A percentile compares a stretch with the other conserved stretches of the same genome.
Conservation (phyloP, 1,140 invertebrate genomes). For the Potamilus streckersoni region DNA sequence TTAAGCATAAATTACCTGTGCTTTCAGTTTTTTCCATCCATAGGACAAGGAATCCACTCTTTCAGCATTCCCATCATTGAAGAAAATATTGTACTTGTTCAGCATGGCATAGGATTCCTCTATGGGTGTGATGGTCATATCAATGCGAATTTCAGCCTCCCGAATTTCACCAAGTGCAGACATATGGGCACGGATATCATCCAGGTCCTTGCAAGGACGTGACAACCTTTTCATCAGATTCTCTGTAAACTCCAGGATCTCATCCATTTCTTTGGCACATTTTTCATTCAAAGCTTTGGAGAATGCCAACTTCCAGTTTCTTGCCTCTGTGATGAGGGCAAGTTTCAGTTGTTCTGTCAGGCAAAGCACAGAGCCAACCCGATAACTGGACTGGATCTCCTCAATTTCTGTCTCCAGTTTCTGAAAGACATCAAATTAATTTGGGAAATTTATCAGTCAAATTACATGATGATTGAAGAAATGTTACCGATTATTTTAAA, state of each 20-base stretch:
- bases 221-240: conserved; percentile 64
- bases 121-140: conserved; percentile 91
- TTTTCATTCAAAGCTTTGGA: conserved; percentile 93
- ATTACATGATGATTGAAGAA: background rate
- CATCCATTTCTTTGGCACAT: conserved; percentile 92
- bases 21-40: conserved; percentile 85
- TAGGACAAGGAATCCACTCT: conserved; percentile 91
- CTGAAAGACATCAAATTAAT: conserved; percentile 39
- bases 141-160: conserved; percentile 95
- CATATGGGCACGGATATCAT: conserved; percentile 94
- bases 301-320: conserved; percentile 85
- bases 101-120: conserved; percentile 96
- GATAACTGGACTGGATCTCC: conserved; percentile 60
- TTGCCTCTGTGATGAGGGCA: conserved; percentile 86
- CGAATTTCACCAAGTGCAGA: conserved; percentile 91
- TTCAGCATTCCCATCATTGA: conserved; percentile 91
- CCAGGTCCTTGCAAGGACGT: conserved; percentile 89
- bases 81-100: conserved; percentile 86
- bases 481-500: too few relatives aligned
- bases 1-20: conserved; percentile 61
- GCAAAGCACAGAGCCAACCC: conserved; percentile 66
- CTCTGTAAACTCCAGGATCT: conserved; percentile 65
- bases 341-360: conserved; percentile 85
- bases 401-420: conserved; percentile 64
- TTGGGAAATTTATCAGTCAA: conserved; percentile 4